phyloP scores from a whole-genome alignment of 2,113 vertebrate genomes.

The Bubo bubo region DNA sequence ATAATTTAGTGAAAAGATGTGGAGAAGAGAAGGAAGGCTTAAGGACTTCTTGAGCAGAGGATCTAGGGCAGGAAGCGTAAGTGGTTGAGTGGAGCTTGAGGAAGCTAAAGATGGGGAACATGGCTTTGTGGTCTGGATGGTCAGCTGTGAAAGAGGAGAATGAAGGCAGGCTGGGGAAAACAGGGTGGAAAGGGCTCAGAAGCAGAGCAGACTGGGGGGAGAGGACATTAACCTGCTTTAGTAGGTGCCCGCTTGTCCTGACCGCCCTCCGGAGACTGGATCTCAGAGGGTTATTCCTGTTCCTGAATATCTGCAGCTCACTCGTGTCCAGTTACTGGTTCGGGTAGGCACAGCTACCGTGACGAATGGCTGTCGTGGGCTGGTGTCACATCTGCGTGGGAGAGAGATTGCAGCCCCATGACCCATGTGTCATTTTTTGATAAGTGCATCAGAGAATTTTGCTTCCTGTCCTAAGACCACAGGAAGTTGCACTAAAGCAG shows the following conservation, averaged over 20 bases:
- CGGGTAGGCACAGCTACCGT: rapidly evolving
- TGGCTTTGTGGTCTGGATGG: background rate
- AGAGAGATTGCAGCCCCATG: background rate
- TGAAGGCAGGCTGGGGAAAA: background rate
- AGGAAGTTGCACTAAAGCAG: background rate
- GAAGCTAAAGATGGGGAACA: background rate
- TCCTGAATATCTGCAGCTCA: background rate
- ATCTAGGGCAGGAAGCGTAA: background rate
- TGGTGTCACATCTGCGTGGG: background rate
- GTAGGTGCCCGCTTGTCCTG: background rate
- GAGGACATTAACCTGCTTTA: rapidly evolving
- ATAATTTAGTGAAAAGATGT: background rate
- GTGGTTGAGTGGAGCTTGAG: background rate
- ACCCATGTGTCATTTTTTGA: background rate
- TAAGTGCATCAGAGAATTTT: background rate
- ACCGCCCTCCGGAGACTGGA: background rate
- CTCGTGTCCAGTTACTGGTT: rapidly evolving
- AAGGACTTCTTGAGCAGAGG: background rate
- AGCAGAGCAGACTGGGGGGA: rapidly evolving
- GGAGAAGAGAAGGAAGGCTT: background rate
- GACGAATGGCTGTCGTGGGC: rapidly evolving
- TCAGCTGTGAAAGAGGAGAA: background rate
- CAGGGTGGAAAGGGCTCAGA: background rate
- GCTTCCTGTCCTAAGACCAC: background rate
- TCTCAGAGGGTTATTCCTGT: rapidly evolving